Base-by-base conservation (phyloP, 2,113 vertebrate species). In the Percopsis transmontana region DNA sequence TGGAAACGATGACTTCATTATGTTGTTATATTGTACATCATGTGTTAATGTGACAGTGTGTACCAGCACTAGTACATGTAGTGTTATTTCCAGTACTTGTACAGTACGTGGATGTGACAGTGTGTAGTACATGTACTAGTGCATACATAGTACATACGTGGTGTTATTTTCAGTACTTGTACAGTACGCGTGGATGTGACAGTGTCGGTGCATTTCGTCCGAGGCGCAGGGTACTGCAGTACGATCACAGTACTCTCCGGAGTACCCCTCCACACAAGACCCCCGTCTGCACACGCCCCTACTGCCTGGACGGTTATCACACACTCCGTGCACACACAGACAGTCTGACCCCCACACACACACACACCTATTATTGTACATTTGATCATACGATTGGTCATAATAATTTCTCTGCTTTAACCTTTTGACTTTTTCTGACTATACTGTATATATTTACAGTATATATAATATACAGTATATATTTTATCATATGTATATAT, bases 291-390 rank as follows among this genome's bases (percentile, higher is more conserved):
- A 99, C 41, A 91, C 79, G 0, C 97, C 97, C 0, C 81, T 58
- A 0, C 94, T 95, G 87, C 93, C 94, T 0, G 96, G 95, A 14
- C 97, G 93, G 87, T 98, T 99, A 86, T 99, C 97, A 84, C 97
- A 99, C n/a, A 90, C 70, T 0, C 97, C 97, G 2, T 98, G 95
- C 58, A 96, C 64, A 54, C 97, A 99, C 38, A 51, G 89, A 56
- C 97, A 99, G 42, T 96, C 97, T 99, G 76, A 48, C 23, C 21
- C 16, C 19, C 21, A 52, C 55, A 57, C 55, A 18, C 27, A 47
- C 27, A 33, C 27, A 33, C 27, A 33, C 2, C 1, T 7, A 7
- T 33, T 33, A 33, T 33, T 33, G 8, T 4, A 33, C 27, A 33
- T n/a, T n/a, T n/a, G n/a, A n/a, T n/a, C n/a, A n/a, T n/a, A n/a